Evolutionary conservation across 2,888 invertebrate species (phyloP), one percentile per base, ranked within the genome.

Genomic region (Linnaemya tessellans): DNA sequence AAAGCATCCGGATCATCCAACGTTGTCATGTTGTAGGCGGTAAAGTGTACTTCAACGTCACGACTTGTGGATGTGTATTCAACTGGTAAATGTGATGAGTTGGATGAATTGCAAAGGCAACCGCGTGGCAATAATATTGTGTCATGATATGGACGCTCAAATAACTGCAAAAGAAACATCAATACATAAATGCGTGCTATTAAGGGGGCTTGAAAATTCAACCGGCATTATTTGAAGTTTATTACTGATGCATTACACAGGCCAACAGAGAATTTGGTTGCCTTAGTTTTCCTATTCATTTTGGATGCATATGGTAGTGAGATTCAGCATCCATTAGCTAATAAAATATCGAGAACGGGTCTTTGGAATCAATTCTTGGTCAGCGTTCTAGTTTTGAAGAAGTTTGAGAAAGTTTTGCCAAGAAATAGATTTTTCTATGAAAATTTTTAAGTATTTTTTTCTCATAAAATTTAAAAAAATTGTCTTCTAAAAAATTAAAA

Each of bases 1-100:
- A 97, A 94, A 65, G 96, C 95, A 81, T 96, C 95, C 91, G 97
- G 97, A 93, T 98, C 97, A 90, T 98, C 97, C 20, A 96, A 93
- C 1, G 97, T 95, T 86, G 96, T 95, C 98, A 98, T 97, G 88
- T 96, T 95, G 79, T 95, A 94, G 18, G 97, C 96, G 87, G 96
- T 95, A 90, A 98, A 97, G 89, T 96, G 95, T 49, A 98, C 93
- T 91, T 97, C 97, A 15, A 97, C 95, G 46, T 96, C 94, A 87
- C 95, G 95, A 71, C 96, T 94, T 15, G 95, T 94, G 11, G 97
- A 97, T 49, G 95, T 95, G 90, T 96, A 96, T 87, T 96, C 96
- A 90, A 96, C 96, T 15, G 96, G 96, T 82, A 95, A 91, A 82
- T 94, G 90, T 25, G 92, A 91, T 73, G 90, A 87, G 77, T 92